These are phyloP conservation scores for Oscarella lobularis DNA, from an alignment of 37 sponge, comb jelly and placozoan species.

Conservation along the genomic window DNA sequence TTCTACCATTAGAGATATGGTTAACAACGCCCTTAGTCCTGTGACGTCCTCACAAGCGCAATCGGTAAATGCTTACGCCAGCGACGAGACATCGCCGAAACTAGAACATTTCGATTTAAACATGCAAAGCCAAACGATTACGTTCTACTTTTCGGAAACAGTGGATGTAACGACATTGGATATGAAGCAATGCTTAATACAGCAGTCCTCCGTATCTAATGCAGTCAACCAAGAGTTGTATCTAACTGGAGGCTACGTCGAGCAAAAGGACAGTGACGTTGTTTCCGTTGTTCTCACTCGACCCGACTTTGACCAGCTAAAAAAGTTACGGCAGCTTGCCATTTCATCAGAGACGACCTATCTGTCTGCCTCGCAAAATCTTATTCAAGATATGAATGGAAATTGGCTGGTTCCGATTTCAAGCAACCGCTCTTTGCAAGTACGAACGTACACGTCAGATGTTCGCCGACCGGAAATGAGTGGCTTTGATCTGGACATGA, in stretches of 20 bases:
- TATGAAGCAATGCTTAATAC: constrained; percentile 19
- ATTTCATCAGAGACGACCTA: constrained; percentile 32
- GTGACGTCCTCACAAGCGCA: constrained; percentile 20
- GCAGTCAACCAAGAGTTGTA: not conserved
- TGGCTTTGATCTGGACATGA: constrained; percentile 44
- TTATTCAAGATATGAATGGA: constrained; percentile 48
- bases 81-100: constrained; percentile 30
- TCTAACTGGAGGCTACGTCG: constrained; percentile 54
- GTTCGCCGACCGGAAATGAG: constrained; percentile 25
- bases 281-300: constrained; percentile 23
- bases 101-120: constrained; percentile 48
- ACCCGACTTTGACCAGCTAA: constrained; percentile 47
- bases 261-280: constrained; percentile 34
- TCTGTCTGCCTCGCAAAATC: constrained; percentile 15
- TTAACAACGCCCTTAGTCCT: constrained; percentile 35
- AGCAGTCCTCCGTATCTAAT: not conserved
- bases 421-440: constrained; percentile 8
- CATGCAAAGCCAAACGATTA: constrained; percentile 34
- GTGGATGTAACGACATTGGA: constrained; percentile 42
- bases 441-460: constrained; percentile 35
- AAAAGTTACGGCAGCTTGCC: constrained; percentile 62
- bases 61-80: constrained; percentile 16
- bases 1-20: constrained; percentile 39
- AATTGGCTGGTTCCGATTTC: constrained; percentile 29
- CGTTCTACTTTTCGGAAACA: constrained; percentile 71